These are phyloP conservation scores for Periophthalmodon schlosseri DNA, from an alignment of 2,113 vertebrate species.

Conservation along the genomic window DNA sequence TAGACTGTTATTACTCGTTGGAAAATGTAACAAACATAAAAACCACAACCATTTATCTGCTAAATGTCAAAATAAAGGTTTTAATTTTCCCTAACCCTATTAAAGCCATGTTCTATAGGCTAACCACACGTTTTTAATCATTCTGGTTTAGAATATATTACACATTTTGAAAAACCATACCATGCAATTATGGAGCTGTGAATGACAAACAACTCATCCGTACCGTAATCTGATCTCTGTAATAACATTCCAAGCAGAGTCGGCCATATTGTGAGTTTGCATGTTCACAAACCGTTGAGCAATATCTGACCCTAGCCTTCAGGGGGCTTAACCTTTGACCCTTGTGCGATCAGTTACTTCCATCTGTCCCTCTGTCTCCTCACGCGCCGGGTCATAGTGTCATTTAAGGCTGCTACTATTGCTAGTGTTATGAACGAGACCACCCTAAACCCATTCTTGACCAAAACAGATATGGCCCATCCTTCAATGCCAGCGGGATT, in stretches of 20 bases:
- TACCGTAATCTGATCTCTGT: not conserved
- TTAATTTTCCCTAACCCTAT: too few species aligned
- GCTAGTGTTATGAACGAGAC: not conserved
- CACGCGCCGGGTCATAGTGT: constrained; percentile 6
- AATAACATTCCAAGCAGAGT: not conserved
- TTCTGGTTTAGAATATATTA: too few species aligned
- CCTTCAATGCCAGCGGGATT: not conserved
- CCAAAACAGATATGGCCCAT: not conserved
- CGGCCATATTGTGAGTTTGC: not conserved
- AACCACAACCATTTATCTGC: too few species aligned
- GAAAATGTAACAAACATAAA: too few species aligned
- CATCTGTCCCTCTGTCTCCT: constrained; percentile 17
- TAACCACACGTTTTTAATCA: too few species aligned
- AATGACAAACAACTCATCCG: not conserved
- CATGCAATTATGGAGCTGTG: too few species aligned
- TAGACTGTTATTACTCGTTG: too few species aligned
- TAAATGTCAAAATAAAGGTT: too few species aligned
- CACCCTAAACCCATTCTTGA: not conserved
- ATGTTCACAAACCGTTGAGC: not conserved
- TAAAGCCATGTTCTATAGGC: too few species aligned
- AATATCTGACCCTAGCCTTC: not conserved
- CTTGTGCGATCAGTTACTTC: constrained; percentile 17
- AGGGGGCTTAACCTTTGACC: constrained; percentile 33
- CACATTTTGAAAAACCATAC: too few species aligned
- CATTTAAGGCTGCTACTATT: not conserved